Base-by-base conservation (phyloP, 2,797 vertebrate species). In the Kryptopterus vitreolus region DNA sequence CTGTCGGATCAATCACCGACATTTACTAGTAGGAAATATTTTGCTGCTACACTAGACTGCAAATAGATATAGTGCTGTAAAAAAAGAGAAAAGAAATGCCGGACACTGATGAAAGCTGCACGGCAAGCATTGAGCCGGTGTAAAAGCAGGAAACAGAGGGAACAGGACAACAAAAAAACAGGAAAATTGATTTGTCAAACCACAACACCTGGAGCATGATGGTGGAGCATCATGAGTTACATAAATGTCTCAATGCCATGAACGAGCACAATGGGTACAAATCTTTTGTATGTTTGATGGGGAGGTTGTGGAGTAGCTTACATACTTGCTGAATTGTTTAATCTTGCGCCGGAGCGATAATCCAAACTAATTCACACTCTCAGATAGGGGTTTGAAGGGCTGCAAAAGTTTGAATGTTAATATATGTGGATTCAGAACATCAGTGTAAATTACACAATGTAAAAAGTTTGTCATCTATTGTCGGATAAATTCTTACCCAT, bases 161-260 rank as follows among this genome's bases (percentile, higher is more conserved):
- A 52, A 87, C 80, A 83, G 77, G 85, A 79, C 80, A 76, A 82
- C 80, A 83, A 80, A 86, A n/a, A 88, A 75, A 24, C 22, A 87
- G 71, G 79, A 61, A 86, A 88, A 92, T 87, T 86, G 88, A 91
- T 91, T 90, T 87, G 76, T 84, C 77, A 59, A 68, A 78, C 66
- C 48, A 77, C 86, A 88, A 87, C 82, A 72, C 81, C 61, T 20
- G 78, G 53, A 86, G 70, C 35, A 82, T 72, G 86, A 87, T 70
- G 86, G 87, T 88, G 55, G 29, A 69, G 62, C 63, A 84, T 79
- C 73, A 65, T 52, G 57, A 57, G 86, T 91, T 91, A 87, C 84
- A 88, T 92, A 89, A 92, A 85, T 33, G 1, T 80, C 81, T 84
- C 71, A 77, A 77, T 83, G 43, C 80, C 75, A 86, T 87, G 87